Evolutionary conservation across 2,888 invertebrate species (phyloP).

Genomic region (Chaetoderma sp.): DNA sequence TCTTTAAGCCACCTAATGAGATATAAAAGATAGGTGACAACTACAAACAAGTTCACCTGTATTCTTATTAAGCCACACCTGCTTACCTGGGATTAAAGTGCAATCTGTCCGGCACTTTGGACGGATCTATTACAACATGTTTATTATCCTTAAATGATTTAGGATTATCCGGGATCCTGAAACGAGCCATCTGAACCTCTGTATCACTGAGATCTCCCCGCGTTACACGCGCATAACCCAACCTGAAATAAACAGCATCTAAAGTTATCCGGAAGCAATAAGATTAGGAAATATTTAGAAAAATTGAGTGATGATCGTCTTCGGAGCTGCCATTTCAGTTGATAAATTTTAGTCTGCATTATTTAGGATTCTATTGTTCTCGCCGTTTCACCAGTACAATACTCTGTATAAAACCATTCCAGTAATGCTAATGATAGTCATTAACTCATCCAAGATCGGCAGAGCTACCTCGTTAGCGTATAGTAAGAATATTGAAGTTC

Average conservation of each 20-base stretch:
- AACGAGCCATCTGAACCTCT: conserved; percentile 66
- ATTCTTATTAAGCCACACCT: background rate
- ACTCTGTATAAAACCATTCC: background rate
- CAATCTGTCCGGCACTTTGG: conserved; percentile 41
- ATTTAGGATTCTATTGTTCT: too few species aligned
- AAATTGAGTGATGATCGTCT: too few species aligned
- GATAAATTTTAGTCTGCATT: too few species aligned
- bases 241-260: conserved; percentile 39
- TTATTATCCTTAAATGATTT: conserved; percentile 53
- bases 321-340: too few species aligned
- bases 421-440: background rate
- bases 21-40: background rate
- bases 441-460: background rate
- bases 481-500: too few species aligned
- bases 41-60: background rate
- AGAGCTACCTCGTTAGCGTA: too few species aligned
- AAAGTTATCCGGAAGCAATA: background rate
- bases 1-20: background rate
- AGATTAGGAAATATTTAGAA: too few species aligned
- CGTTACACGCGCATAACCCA: conserved; percentile 67
- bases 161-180: conserved; percentile 53
- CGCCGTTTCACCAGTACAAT: too few species aligned
- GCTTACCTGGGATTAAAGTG: conserved; percentile 56
- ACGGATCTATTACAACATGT: conserved; percentile 42
- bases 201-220: conserved; percentile 69